These are phyloP conservation scores for Micronycteris hirsuta DNA, from an alignment of 2,113 vertebrate species.

Conservation along the genomic window DNA sequence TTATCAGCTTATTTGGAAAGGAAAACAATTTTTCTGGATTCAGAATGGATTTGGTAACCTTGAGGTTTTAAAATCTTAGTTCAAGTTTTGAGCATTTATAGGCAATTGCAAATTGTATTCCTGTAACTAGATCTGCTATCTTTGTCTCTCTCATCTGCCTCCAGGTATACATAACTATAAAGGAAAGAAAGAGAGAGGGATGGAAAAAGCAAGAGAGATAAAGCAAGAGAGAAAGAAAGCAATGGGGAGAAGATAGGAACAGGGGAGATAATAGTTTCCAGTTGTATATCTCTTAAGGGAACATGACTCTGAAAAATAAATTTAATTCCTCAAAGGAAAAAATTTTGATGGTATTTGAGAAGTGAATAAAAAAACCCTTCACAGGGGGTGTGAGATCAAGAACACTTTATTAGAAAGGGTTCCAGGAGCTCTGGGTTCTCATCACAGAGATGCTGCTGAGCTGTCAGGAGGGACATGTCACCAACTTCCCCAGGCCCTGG, in stretches of 20 bases:
- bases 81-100: not conserved
- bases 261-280: not conserved
- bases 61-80: slow-evolving; percentile 17
- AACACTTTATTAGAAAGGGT: not conserved
- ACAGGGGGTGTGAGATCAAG: not conserved
- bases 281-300: not conserved
- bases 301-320: not conserved
- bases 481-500: not conserved
- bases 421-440: not conserved
- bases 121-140: not conserved
- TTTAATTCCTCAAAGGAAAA: not conserved
- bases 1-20: slow-evolving; percentile 28
- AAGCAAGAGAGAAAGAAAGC: not conserved
- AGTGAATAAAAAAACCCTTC: not conserved
- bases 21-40: not conserved
- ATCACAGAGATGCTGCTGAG: not conserved
- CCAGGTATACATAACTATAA: not conserved
- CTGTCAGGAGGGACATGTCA: not conserved
- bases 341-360: not conserved
- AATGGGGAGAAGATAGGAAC: not conserved
- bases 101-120: not conserved
- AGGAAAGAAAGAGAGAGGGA: not conserved
- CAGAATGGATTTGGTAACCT: not conserved
- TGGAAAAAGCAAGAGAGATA: not conserved
- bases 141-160: not conserved